Base-by-base conservation (phyloP, 1,140 invertebrate species). In the Nephila pilipes region DNA sequence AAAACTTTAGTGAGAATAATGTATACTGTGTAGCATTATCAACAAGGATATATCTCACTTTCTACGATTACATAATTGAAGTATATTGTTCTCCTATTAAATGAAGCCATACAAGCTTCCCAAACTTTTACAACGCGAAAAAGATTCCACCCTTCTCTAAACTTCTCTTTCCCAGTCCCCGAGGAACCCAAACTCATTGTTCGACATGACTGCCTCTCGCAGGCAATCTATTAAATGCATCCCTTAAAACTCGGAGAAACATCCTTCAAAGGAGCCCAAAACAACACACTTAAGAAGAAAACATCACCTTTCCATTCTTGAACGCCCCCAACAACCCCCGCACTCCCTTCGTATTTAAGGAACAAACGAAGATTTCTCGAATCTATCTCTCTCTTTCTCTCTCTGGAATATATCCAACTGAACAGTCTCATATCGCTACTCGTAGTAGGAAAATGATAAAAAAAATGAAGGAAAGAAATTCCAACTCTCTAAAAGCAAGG, bases 361-460 rank as follows among this genome's bases (percentile, higher is more conserved):
- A 79, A 60, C n/a, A 63, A 18, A 79, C 16, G 69, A 89, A 89
- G 46, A 89, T 65, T 89, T 89, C 79, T 89, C 46, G n/a, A 81
- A 58, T 55, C 54, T 38, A 63, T 38, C 46, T 46, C 57, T 54
- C 32, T 55, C 54, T 38, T 63, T 38, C 46, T 46, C 57, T 54
- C 32, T 57, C 69, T 89, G 87, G 87, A 89, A 79, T 22, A 32
- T 46, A 22, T 89, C 87, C 87, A 89, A 65, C 63, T 20, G 22
- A 60, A 32, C 38, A n/a, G 60, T 65, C 85, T 25, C 60, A 87
- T 63, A 60, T 87, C 36, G 36, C 22, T 46, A 46, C 12, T 63
- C 60, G 60, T 10, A 12, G 25, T 14, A 65, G 63, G 25, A 25
- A n/a, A 12, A 3, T 8, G 63, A 65, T 12, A 2, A 65, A 25